Conservation (phyloP, 2,113 vertebrate species). For the Calidris pygmaea region DNA sequence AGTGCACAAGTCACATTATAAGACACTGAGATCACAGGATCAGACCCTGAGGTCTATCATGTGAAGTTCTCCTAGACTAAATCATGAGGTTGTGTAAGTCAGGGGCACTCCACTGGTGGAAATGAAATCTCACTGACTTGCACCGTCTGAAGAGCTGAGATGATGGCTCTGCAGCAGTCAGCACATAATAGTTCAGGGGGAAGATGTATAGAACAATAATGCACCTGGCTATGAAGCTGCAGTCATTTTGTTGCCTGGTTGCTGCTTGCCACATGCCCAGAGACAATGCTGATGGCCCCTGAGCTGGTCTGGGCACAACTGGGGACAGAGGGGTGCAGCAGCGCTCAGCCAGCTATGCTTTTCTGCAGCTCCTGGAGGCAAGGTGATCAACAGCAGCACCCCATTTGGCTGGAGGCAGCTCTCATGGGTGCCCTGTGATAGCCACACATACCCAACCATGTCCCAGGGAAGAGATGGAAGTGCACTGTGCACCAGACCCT, state of each 20-base stretch:
- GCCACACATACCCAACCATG: fast-evolving
- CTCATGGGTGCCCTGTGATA: background rate
- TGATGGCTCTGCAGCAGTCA: background rate
- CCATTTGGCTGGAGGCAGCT: background rate
- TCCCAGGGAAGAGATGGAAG: background rate
- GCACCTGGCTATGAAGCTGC: background rate
- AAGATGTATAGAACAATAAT: background rate
- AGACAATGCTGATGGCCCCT: background rate
- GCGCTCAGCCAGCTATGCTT: fast-evolving
- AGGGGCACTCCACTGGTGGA: background rate
- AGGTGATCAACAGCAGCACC: background rate
- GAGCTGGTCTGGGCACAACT: background rate
- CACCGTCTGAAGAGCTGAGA: background rate
- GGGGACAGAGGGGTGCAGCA: fast-evolving
- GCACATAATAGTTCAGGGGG: background rate
- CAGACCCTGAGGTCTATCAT: conserved; percentile 6
- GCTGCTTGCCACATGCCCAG: background rate
- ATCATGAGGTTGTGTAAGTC: background rate
- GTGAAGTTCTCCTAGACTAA: conserved; percentile 3
- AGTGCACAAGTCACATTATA: background rate
- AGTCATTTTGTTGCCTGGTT: background rate
- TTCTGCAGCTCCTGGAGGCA: background rate
- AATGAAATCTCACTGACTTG: background rate
- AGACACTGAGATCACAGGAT: conserved; percentile 23
- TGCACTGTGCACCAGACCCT: fast-evolving